Conservation (phyloP, 2,888 invertebrate species). For the Norana najaformis region DNA sequence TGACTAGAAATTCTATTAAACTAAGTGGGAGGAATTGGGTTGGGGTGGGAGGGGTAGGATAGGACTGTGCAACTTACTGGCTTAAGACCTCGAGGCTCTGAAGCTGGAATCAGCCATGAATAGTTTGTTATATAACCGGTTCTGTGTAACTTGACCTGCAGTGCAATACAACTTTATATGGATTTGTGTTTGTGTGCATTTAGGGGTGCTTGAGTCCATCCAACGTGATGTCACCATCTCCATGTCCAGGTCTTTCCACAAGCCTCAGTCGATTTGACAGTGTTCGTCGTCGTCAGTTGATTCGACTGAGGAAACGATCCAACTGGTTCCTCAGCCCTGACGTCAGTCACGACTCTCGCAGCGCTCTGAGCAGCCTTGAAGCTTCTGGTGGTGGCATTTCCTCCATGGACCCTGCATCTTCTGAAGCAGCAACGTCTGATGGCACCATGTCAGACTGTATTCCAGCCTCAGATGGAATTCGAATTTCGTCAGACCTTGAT, state of each 20-base stretch:
- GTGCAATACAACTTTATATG: neutral
- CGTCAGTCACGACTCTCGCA: slow-evolving; percentile 16
- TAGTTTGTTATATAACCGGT: neutral
- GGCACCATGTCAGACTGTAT: slow-evolving; percentile 24
- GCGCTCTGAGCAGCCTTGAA: slow-evolving; percentile 20
- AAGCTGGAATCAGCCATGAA: too few relatives aligned
- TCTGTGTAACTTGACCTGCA: too few relatives aligned
- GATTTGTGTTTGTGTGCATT: neutral
- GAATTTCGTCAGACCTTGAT: slow-evolving; percentile 22
- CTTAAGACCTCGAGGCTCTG: too few relatives aligned
- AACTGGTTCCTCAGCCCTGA: slow-evolving; percentile 77
- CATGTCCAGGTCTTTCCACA: slow-evolving; percentile 30
- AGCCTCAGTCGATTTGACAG: slow-evolving; percentile 60
- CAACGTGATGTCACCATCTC: slow-evolving; percentile 15
- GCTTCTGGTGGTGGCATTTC: slow-evolving; percentile 19
- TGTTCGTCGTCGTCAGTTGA: slow-evolving; percentile 78
- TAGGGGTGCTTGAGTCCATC: slow-evolving; percentile 18
- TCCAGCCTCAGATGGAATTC: neutral
- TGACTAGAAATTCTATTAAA: too few relatives aligned
- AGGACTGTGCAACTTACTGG: too few relatives aligned
- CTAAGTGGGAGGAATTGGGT: too few relatives aligned
- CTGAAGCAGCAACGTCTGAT: slow-evolving; percentile 23
- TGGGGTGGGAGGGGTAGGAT: too few relatives aligned
- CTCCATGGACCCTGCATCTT: slow-evolving; percentile 27
- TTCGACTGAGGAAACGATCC: slow-evolving; percentile 92